Base-by-base conservation (phyloP, 2,888 invertebrate species). In the Tolmerus cingulatus region DNA sequence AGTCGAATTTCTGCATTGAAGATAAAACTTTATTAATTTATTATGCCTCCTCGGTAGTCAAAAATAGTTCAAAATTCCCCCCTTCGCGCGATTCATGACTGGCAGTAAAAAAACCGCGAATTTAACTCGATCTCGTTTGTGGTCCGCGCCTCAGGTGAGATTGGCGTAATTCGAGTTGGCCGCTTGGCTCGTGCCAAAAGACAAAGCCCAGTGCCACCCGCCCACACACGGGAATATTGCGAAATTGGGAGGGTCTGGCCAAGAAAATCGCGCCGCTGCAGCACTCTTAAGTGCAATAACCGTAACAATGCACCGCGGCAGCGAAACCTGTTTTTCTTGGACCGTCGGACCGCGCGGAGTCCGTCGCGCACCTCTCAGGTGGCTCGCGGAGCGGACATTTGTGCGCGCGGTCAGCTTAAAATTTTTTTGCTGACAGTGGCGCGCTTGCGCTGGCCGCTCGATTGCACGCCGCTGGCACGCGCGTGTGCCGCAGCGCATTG, bases 141-240 rank as follows among this genome's bases (percentile, higher is more conserved):
- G 76, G n/a, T 37, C 14, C 19, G 37, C 34, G 27, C 37, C 51
- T 55, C 84, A 84, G 66, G 84, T 57, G 74, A 84, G 23, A 84
- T 30, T 37, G 74, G 74, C 14, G 40, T 66, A 74, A 84, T 66
- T 66, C 37, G 66, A 84, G 74, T 37, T 37, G 40, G 27, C 19
- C 14, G 84, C 14, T 87, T 87, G 87, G 82, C 87, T 87, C 87
- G 87, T 87, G 87, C 87, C 87, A 87, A 82, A 51, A 82, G 87
- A 87, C 87, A 87, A 82, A 86, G 86, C 86, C 57, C 66, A 78
- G 55, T 43, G 82, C 34, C 86, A 86, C 74, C 76, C 86, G 86
- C 86, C 86, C 86, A 86, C 86, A 86, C 46, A 30, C 46, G 30
- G 23, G 76, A 43, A 86, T 46, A 51, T 86, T 86, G 74, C 86